Percentiles rank a stretch among this genome's conserved stretches.
Conservation (phyloP, 2,113 vertebrate genomes). For the Perccottus glenii region DNA sequence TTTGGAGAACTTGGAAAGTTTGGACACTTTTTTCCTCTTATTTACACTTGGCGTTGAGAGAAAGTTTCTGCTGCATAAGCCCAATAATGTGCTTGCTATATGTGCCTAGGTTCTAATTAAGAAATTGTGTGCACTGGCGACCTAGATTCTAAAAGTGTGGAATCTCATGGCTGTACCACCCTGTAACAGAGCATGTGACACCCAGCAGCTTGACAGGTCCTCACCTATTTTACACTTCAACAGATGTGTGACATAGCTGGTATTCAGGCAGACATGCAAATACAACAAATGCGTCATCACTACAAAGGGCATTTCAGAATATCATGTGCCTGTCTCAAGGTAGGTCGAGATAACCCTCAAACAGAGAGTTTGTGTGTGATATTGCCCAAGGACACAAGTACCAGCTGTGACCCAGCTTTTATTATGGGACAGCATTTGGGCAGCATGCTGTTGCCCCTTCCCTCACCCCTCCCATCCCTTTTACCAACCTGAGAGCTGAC, state of each 20-base stretch:
- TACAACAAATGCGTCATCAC: neutral
- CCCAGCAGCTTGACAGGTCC: neutral
- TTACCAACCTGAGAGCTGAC: slow-evolving; percentile 90
- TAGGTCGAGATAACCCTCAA: slow-evolving; percentile 14
- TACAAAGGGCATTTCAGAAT: neutral
- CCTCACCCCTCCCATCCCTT: neutral
- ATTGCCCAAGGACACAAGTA: slow-evolving; percentile 9
- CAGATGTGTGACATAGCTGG: neutral
- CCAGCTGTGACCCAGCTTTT: slow-evolving; percentile 25
- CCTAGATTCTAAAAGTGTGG: slow-evolving; percentile 28
- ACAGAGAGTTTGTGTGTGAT: slow-evolving; percentile 3
- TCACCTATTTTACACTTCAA: neutral
- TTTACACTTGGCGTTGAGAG: neutral
- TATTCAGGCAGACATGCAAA: too few species aligned
- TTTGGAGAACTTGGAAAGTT: too few species aligned
- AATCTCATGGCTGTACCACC: slow-evolving; percentile 12
- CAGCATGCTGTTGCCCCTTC: neutral
- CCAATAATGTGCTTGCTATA: neutral
- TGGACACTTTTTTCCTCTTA: too few species aligned
- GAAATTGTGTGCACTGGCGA: slow-evolving; percentile 15
- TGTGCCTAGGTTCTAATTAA: neutral
- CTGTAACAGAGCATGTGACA: neutral
- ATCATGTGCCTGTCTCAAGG: slow-evolving; percentile 2
- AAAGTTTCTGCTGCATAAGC: neutral
- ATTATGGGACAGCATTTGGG: slow-evolving; percentile 10